Percentiles rank a stretch among this genome's conserved stretches.
phyloP scores from a whole-genome alignment of 2,888 invertebrate genomes.

The Eudemis profundana region DNA sequence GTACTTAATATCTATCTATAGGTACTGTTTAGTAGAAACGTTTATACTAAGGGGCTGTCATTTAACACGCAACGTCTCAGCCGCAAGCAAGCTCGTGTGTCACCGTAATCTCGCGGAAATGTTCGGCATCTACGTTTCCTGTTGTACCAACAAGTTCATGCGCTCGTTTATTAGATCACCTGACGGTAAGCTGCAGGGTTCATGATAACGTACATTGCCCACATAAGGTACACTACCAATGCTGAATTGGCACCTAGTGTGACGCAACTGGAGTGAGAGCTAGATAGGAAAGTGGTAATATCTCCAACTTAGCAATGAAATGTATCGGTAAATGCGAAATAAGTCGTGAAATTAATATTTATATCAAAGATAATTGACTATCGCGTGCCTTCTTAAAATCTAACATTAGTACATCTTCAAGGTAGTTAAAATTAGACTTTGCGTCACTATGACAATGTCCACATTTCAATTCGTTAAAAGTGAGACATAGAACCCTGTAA shows the following conservation, averaged over 20 bases:
- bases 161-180: constrained; percentile 13
- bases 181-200: constrained; percentile 14
- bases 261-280: constrained; percentile 21
- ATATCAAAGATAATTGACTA: no score
- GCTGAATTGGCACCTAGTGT: neutral
- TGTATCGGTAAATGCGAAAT: no score
- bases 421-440: no score
- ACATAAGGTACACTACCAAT: no score
- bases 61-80: constrained; percentile 37
- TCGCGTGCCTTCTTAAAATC: no score
- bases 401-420: no score
- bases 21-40: constrained; percentile 8
- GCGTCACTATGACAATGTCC: no score
- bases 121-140: constrained; percentile 39
- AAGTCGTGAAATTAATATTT: no score
- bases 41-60: constrained; percentile 28
- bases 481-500: no score
- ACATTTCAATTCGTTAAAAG: no score
- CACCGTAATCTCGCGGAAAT: constrained; percentile 42
- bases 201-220: neutral
- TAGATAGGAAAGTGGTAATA: constrained; percentile 6
- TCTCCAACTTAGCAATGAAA: no score
- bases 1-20: neutral
- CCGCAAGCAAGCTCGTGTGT: constrained; percentile 40
- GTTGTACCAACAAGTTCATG: constrained; percentile 24